Conservation (phyloP, 2,797 vertebrate species). For the Aselliscus stoliczkanus region DNA sequence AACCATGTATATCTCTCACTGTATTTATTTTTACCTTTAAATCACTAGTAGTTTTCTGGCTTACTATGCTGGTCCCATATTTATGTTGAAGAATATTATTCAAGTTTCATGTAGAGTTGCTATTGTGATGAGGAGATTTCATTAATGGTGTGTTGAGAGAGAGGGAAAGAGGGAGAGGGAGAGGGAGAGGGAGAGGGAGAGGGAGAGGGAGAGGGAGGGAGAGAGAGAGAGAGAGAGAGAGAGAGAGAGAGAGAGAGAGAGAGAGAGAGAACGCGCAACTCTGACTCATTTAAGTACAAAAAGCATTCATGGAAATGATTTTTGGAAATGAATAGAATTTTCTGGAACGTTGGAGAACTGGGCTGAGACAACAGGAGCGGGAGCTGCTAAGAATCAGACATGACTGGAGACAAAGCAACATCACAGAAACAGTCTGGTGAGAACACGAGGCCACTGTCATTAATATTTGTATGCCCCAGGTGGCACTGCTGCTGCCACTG, state of each 20-base stretch:
- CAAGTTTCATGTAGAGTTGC: not conserved
- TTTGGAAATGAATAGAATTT: not conserved
- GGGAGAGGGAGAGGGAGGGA: no score
- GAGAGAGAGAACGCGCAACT: not conserved
- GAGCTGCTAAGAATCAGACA: not conserved
- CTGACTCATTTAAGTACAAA: not conserved
- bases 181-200: no score
- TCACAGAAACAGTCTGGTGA: not conserved
- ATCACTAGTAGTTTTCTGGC: not conserved
- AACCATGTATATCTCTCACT: not conserved
- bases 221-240: no score
- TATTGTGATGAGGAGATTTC: not conserved
- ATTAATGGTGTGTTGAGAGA: not conserved
- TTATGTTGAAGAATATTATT: not conserved
- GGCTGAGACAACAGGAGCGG: not conserved
- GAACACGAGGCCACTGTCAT: not conserved
- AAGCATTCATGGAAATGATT: not conserved
- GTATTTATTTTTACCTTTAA: not conserved
- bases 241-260: no score
- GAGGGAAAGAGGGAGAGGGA: no score
- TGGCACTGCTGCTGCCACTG: not conserved
- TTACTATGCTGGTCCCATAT: not conserved
- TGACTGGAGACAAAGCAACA: not conserved
- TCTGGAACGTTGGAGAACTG: not conserved
- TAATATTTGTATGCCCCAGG: not conserved